Conservation (phyloP, 2,113 vertebrate genomes). For the Bos taurus region DNA sequence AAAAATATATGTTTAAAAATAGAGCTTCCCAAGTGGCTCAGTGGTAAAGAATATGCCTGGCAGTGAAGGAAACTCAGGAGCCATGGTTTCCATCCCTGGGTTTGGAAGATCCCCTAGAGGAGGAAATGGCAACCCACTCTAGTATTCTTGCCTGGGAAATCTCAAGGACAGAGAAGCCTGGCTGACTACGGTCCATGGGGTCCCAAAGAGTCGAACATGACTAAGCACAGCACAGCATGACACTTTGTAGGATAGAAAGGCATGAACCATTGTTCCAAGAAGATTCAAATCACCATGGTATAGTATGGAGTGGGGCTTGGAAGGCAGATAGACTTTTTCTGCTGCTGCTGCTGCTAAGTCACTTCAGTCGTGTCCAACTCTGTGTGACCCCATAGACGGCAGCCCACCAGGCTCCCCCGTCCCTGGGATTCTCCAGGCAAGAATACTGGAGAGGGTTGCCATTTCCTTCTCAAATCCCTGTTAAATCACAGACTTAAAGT, state of each 20-base stretch:
- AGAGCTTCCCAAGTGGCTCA: neutral
- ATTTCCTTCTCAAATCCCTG: neutral
- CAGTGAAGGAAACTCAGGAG: neutral
- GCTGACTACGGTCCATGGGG: fast-evolving
- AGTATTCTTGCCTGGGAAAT: neutral
- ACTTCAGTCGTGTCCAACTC: neutral
- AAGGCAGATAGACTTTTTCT: neutral
- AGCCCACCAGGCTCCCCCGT: neutral
- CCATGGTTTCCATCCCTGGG: neutral
- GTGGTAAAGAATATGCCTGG: neutral
- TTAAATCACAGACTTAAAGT: neutral
- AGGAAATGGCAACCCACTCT: neutral
- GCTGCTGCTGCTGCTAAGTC: neutral
- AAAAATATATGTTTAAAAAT: neutral
- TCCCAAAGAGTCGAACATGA: neutral
- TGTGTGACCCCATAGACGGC: fast-evolving
- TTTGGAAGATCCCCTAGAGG: neutral
- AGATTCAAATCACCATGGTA: neutral
- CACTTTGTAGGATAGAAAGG: neutral
- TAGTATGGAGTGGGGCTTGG: neutral
- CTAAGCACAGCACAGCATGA: neutral
- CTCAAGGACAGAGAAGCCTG: neutral
- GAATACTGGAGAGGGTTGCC: neutral
- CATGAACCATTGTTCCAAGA: neutral
- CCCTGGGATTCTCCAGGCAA: neutral